Conservation (phyloP, 2,113 vertebrate genomes). For the Eretmochelys imbricata region DNA sequence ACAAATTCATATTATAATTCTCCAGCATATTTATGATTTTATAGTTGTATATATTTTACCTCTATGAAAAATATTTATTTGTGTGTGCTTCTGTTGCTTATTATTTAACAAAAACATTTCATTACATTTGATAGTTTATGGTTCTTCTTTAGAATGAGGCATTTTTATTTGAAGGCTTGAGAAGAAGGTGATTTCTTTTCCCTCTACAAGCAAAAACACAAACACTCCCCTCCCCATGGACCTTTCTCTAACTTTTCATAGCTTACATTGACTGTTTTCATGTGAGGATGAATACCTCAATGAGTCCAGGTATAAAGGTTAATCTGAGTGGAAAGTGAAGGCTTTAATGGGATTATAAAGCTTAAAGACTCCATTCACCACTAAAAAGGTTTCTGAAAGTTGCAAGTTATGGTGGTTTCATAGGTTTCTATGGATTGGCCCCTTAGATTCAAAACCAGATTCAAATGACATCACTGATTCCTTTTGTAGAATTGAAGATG, state of each 20-base stretch:
- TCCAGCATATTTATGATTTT: conserved; percentile 85
- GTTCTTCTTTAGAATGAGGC: conserved; percentile 77
- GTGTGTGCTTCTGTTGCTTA: conserved; percentile 80
- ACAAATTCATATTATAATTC: conserved; percentile 86
- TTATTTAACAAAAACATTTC: conserved; percentile 86
- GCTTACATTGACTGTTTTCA: conserved; percentile 52
- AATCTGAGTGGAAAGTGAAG: conserved; percentile 72
- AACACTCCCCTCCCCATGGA: conserved; percentile 11
- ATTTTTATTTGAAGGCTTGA: conserved; percentile 72
- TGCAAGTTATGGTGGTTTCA: conserved; percentile 46
- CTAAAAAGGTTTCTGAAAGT: conserved; percentile 64
- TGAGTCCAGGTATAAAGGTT: conserved; percentile 69
- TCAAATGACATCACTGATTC: conserved; percentile 41
- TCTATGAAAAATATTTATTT: conserved; percentile 86
- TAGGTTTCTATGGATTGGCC: conserved; percentile 17
- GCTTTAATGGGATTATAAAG: conserved; percentile 71
- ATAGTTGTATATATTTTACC: conserved; percentile 87
- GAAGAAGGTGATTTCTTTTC: conserved; percentile 49
- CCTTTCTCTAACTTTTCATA: conserved; percentile 47
- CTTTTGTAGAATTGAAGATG: conserved; percentile 35
- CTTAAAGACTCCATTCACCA: conserved; percentile 62
- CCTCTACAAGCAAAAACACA: neutral
- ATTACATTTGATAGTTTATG: conserved; percentile 84
- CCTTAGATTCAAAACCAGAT: conserved; percentile 40
- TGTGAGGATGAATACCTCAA: conserved; percentile 56